These are phyloP conservation scores for Indri indri DNA, from an alignment of 2,113 vertebrate species.

Conservation along the genomic window DNA sequence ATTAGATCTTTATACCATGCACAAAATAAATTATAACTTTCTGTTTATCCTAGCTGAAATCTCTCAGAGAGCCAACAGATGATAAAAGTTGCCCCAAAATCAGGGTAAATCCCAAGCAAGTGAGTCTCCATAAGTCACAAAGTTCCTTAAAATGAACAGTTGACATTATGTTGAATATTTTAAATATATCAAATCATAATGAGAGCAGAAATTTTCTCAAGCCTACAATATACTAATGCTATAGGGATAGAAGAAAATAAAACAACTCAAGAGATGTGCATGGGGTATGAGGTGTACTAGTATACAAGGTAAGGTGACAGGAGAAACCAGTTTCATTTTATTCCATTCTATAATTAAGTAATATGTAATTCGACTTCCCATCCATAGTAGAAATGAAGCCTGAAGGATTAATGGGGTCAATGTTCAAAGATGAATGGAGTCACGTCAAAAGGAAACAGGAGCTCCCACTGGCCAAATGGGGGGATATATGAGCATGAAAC, in stretches of 20 bases:
- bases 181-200: background rate
- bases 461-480: background rate
- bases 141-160: background rate
- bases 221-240: background rate
- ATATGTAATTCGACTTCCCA: conserved; percentile 37
- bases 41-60: background rate
- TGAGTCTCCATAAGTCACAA: background rate
- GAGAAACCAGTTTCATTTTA: background rate
- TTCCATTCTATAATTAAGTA: conserved; percentile 49
- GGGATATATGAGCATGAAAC: background rate
- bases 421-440: conserved; percentile 69
- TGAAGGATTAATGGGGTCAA: conserved; percentile 47
- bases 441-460: conserved; percentile 50
- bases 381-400: background rate
- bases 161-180: background rate
- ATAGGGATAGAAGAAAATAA: background rate
- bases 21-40: background rate
- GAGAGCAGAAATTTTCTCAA: background rate
- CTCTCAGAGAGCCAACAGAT: background rate
- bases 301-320: background rate
- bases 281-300: background rate
- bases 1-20: background rate
- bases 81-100: background rate
- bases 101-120: background rate
- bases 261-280: background rate